Base-by-base conservation (phyloP, 2,113 vertebrate genomes). In the Acanthisitta chloris region DNA sequence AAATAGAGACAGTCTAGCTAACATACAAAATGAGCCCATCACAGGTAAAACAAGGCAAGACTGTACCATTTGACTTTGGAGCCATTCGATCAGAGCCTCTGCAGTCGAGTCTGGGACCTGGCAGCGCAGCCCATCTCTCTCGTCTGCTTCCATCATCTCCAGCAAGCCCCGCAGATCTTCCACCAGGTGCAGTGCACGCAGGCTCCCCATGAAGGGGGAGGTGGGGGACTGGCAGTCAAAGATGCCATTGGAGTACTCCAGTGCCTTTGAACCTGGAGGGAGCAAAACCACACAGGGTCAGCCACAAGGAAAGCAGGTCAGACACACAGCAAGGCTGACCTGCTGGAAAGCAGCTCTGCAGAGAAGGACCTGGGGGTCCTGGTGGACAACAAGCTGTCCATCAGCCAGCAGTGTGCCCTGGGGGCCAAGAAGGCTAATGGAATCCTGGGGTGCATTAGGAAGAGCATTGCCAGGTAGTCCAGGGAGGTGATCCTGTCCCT, bases 221-320 rank as follows among this genome's bases (percentile, higher is more conserved):
- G 99, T 99, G 42, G 99, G 99, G 3, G 99, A 99, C 97, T 99
- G 99, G 94, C 99, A 99, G 95, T 99, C 99, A 91, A 99, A 99
- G 89, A 99, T 96, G 72, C 99, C 99, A 46, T 99, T 99, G 81
- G 99, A 98, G 91, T 99, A 99, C 67, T 99, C 99, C 94, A 99
- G 93, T 0, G 99, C 98, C 97, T 99, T 99, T n/a, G 99, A 99
- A 91, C 99, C 99, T 99, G 46, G 19, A 36, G 38, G 55, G 48
- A 94, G 49, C 28, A 80, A 57, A n/a, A 88, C 17, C 2, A 1
- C n/a, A n/a, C 0, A 0, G 66, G 29, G 43, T 88, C 38, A 94
- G n/a, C 67, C 18, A 66, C 1, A 16, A 14, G 2, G 52, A 34
- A 17, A 4, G 12, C 20, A 8, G 48, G 51, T 8, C 16, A 73